Percentiles rank a stretch among this genome's conserved stretches.
Evolutionary conservation across 2,888 invertebrate genomes (phyloP).

Genomic region (Scaptodrosophila latifasciaeformis): DNA sequence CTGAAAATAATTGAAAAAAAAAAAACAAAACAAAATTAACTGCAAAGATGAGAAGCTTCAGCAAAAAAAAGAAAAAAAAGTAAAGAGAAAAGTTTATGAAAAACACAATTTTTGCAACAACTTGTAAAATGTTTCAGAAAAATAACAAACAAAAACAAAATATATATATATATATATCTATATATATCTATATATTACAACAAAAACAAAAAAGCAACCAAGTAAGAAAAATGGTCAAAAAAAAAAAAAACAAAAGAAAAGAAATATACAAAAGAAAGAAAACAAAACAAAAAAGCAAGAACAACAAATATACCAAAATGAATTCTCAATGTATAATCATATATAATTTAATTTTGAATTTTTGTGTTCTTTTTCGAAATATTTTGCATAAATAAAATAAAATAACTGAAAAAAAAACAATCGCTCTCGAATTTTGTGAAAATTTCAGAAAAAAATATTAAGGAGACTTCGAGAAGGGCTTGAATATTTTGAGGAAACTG

Average conservation of each 20-base stretch:
- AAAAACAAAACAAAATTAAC: conserved; percentile 4
- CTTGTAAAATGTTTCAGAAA: conserved; percentile 70
- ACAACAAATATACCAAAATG: too few relatives aligned
- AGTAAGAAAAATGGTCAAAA: conserved; percentile 25
- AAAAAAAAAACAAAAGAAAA: conserved; percentile 52
- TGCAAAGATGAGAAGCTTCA: conserved; percentile 3
- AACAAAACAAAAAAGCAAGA: conserved; percentile 35
- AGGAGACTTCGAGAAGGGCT: too few relatives aligned
- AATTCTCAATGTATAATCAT: conserved; percentile 68
- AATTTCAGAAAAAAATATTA: too few relatives aligned
- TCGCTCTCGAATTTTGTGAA: too few relatives aligned
- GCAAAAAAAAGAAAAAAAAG: conserved; percentile 10
- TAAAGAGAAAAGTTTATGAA: conserved; percentile 17
- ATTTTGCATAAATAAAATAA: conserved; percentile 74
- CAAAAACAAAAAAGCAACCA: background rate
- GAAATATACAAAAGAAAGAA: conserved; percentile 34
- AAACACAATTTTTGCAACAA: conserved; percentile 32
- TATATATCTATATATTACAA: background rate
- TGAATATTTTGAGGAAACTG: too few relatives aligned
- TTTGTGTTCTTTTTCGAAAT: conserved; percentile 72
- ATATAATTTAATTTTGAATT: conserved; percentile 62
- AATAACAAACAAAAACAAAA: conserved; percentile 24
- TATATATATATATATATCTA: too few relatives aligned
- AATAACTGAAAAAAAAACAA: conserved; percentile 63
- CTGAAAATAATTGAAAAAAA: background rate